Percentiles rank a stretch among this genome's conserved stretches.
Evolutionary conservation across 2,888 invertebrate species (phyloP).

Genomic region (Diogma glabrata): DNA sequence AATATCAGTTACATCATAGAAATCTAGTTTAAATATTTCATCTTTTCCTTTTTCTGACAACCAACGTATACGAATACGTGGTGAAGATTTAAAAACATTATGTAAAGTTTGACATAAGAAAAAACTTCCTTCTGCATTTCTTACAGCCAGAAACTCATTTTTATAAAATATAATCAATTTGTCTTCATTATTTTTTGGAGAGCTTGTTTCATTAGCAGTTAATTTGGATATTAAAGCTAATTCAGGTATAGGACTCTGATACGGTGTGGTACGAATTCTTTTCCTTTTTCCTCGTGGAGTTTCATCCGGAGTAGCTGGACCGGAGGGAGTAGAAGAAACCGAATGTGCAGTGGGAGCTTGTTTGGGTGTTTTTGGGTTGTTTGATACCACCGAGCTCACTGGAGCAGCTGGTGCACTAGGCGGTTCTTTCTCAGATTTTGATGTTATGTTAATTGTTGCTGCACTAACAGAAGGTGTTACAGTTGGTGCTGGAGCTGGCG

Average conservation of each 20-base stretch:
- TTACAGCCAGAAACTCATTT: slow-evolving; percentile 81
- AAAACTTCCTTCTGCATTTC: slow-evolving; percentile 80
- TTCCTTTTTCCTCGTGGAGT: slow-evolving; percentile 26
- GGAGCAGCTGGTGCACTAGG: slow-evolving; percentile 4
- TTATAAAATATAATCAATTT: slow-evolving; percentile 81
- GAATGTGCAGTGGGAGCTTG: not conserved
- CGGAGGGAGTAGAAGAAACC: slow-evolving; percentile 12
- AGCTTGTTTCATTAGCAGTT: slow-evolving; percentile 47
- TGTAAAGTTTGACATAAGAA: slow-evolving; percentile 83
- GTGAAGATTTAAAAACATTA: slow-evolving; percentile 77
- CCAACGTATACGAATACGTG: slow-evolving; percentile 83
- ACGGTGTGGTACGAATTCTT: slow-evolving; percentile 46
- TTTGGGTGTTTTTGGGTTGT: slow-evolving; percentile 2
- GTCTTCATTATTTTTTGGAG: slow-evolving; percentile 55
- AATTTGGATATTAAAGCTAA: slow-evolving; percentile 64
- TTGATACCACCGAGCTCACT: not conserved
- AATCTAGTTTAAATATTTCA: slow-evolving; percentile 69
- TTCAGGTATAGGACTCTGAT: slow-evolving; percentile 73
- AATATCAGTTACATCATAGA: slow-evolving; percentile 82
- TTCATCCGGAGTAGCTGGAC: slow-evolving; percentile 16
- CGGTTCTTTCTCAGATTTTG: slow-evolving; percentile 3
- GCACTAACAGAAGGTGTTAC: slow-evolving; percentile 10
- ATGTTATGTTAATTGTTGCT: slow-evolving; percentile 3
- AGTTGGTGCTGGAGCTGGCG: slow-evolving; percentile 23
- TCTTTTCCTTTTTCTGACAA: slow-evolving; percentile 50